A percentile compares a stretch with the other conserved stretches of the same genome.
Evolutionary conservation across 2,888 invertebrate species (phyloP).

Genomic region (Nymphalis urticae): DNA sequence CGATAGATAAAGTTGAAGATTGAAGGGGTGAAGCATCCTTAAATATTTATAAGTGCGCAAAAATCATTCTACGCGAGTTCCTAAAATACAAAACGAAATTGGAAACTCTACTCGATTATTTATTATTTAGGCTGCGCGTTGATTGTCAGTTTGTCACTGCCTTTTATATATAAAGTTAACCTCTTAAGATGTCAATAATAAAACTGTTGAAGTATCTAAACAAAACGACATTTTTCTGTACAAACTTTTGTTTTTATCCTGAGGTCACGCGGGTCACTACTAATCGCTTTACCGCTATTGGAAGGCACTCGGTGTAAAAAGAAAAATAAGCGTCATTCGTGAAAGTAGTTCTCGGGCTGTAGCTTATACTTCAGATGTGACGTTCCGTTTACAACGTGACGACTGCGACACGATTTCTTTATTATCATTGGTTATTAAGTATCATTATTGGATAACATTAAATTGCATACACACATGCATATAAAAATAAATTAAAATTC

Average conservation of each 20-base stretch:
- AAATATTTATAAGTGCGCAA: too few species aligned
- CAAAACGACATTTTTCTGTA: neutral
- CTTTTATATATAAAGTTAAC: too few species aligned
- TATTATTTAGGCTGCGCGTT: too few species aligned
- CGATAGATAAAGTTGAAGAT: too few species aligned
- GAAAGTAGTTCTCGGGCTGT: conserved; percentile 15
- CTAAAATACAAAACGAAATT: too few species aligned
- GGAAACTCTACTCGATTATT: too few species aligned
- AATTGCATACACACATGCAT: too few species aligned
- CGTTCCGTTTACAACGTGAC: neutral
- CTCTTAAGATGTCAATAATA: neutral
- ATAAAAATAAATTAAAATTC: too few species aligned
- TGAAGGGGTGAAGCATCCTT: too few species aligned
- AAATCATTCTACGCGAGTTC: too few species aligned
- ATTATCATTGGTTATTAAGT: neutral
- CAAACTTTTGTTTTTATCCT: neutral
- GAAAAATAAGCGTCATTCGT: conserved; percentile 17
- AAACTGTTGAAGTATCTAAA: neutral
- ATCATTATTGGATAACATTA: too few species aligned
- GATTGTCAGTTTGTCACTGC: too few species aligned
- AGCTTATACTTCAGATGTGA: neutral
- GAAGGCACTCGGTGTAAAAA: conserved; percentile 11
- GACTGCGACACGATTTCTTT: conserved; percentile 3
- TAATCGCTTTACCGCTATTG: conserved; percentile 25
- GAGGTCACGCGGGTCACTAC: neutral